Evolutionary conservation across 2,797 vertebrate genomes (phyloP), one percentile per base, ranked within the genome.

Genomic region (Channallabes apus): DNA sequence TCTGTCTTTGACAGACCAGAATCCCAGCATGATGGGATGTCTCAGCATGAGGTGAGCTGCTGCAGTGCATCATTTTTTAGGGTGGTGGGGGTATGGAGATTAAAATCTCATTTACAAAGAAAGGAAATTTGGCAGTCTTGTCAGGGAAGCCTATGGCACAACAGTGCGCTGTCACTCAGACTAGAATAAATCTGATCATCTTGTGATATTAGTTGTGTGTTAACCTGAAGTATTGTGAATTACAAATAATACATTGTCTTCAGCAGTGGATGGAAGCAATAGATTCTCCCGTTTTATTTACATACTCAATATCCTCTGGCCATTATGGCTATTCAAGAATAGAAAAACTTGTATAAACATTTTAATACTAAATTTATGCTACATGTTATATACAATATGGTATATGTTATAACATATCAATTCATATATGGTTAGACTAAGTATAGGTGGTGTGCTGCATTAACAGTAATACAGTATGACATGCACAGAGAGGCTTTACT

Each of bases 61-160:
- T 92, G 83, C 88, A 91, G 91, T 90, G 91, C 91, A 92, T 95
- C 93, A 46, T 46, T 46, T 46, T 46, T 46, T 46, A 46, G 46
- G 46, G 46, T 46, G 46, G 46, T 46, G 46, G 46, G 46, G 46
- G 46, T 46, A 46, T 46, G 46, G 9, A 89, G 93, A 95, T 95
- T 95, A 95, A 94, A 94, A 92, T 95, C 93, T 93, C 92, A 93
- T 95, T 95, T 94, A 92, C 91, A 92, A 93, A 94, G 92, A 94
- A 93, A 92, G 94, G 90, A 93, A 93, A 92, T 93, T 93, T 92
- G 90, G 89, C 59, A 92, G 91, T 84, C 86, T 92, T 93, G 92
- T 92, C 93, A 92, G 91, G 91, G 91, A 90, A 91, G 89, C 90
- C 87, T 84, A 91, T 87, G 89, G 90, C 91, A 91, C 91, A 90